A percentile compares a stretch with the other conserved stretches of the same genome.
phyloP scores from a whole-genome alignment of 2,888 invertebrate species.

The Barypeithes pellucidus region DNA sequence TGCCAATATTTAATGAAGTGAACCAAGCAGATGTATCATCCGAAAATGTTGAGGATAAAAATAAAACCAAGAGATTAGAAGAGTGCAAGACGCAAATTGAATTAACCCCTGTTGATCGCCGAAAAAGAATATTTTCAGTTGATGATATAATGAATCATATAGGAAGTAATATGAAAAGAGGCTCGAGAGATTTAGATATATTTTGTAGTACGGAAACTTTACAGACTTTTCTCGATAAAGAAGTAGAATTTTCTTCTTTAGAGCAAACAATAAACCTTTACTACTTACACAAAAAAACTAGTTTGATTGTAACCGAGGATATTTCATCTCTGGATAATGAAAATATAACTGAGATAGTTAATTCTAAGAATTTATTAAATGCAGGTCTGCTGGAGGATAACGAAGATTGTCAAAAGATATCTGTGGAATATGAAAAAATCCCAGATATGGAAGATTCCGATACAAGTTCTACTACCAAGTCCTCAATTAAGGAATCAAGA shows the following conservation, averaged over 20 bases:
- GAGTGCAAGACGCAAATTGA: neutral
- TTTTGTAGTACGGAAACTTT: constrained; percentile 54
- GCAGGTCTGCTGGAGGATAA: neutral
- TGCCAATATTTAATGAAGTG: neutral
- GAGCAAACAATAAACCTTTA: constrained; percentile 28
- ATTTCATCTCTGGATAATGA: neutral
- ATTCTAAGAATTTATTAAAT: neutral
- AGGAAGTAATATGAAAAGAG: constrained; percentile 53
- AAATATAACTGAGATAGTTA: neutral
- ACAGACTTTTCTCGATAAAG: constrained; percentile 55
- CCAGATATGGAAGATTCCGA: neutral
- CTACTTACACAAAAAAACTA: neutral
- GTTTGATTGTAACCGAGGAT: neutral
- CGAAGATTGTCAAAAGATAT: constrained; percentile 18
- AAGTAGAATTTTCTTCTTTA: constrained; percentile 53
- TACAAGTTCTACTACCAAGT: neutral
- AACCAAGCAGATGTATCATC: neutral
- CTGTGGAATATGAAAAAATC: neutral
- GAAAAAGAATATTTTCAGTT: constrained; percentile 63
- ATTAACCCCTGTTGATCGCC: constrained; percentile 26
- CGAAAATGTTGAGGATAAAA: neutral
- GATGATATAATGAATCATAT: constrained; percentile 65
- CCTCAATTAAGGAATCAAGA: neutral
- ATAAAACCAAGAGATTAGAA: neutral
- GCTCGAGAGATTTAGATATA: neutral